Evolutionary conservation across 2,888 invertebrate species (phyloP).

Genomic region (Athetis lepigone): DNA sequence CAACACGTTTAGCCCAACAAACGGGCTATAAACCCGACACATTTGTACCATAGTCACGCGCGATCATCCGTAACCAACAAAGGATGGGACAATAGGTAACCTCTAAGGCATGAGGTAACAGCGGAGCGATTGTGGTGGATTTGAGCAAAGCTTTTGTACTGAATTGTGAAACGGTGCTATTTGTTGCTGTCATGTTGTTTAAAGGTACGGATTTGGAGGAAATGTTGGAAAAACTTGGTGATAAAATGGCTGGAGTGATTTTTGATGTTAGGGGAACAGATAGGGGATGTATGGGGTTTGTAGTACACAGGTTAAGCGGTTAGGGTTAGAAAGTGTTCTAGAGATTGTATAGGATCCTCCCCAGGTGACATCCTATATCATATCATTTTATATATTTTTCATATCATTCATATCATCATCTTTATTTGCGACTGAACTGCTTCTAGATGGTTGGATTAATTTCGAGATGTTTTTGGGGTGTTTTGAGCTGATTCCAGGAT

Average conservation of each 20-base stretch:
- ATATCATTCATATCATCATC: too few relatives aligned
- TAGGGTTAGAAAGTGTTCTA: neutral
- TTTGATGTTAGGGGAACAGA: neutral
- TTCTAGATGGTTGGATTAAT: too few relatives aligned
- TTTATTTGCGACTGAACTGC: too few relatives aligned
- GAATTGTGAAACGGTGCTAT: constrained; percentile 42
- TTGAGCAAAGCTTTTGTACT: constrained; percentile 49
- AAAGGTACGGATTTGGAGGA: constrained; percentile 13
- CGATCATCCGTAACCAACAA: constrained; percentile 85
- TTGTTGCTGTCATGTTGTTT: constrained; percentile 46
- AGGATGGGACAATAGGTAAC: constrained; percentile 67
- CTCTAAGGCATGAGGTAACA: constrained; percentile 55
- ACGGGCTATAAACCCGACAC: constrained; percentile 76
- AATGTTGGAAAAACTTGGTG: neutral
- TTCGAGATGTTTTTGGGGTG: too few relatives aligned
- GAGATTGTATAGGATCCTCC: neutral
- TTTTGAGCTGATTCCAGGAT: too few relatives aligned
- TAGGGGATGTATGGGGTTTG: neutral
- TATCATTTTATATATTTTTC: too few relatives aligned
- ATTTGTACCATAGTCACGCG: constrained; percentile 84
- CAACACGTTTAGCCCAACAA: constrained; percentile 74
- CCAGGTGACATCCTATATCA: too few relatives aligned
- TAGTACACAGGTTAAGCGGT: neutral
- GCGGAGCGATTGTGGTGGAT: constrained; percentile 58
- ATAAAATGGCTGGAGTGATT: neutral